Base-by-base conservation (phyloP, 2,888 invertebrate species). In the Ligdia adustata region DNA sequence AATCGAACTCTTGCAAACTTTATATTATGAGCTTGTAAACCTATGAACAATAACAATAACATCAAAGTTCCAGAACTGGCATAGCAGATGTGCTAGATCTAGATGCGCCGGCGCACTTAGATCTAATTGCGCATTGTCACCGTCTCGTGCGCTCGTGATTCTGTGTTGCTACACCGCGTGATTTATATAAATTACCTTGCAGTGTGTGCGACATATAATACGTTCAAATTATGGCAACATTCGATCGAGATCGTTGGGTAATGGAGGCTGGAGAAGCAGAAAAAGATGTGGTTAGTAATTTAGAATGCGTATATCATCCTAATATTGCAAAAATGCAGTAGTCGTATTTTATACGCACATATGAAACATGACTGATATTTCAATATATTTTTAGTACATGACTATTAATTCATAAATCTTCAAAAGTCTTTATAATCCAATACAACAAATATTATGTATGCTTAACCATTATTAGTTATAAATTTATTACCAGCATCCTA, bases 91-190 rank as follows among this genome's bases (percentile, higher is more conserved):
- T 34, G 18, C 43, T 37, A 26, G 31, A 51, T 40, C 54, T 44
- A 72, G 42, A 42, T 37, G 41, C 35, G 24, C 47, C 26, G 32
- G 41, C 35, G 24, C 47, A 41, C 37, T 38, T 32, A 42, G 26
- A 69, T 71, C 79, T 82, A 82, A 83, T 82, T 80, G 80, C 69
- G 61, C 73, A 75, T 80, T 83, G 82, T 83, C 69, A 64, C 66
- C 60, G 57, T 64, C 70, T 78, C 84, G 81, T 82, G 85, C 75
- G 67, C 63, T 75, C 82, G 83, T 82, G 85, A 81, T 62, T 59
- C 54, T 27, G 58, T 70, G 73, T 71, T 67, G 80, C 78, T 72
- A 75, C 70, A 69, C 67, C 60, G 66, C 63, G 70, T 75, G 76
- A 77, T 78, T 79, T 80, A 79, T 79, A 76, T 76, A 78, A 79